phyloP scores from a whole-genome alignment of 2,113 vertebrate species.

The Leiothrix lutea region DNA sequence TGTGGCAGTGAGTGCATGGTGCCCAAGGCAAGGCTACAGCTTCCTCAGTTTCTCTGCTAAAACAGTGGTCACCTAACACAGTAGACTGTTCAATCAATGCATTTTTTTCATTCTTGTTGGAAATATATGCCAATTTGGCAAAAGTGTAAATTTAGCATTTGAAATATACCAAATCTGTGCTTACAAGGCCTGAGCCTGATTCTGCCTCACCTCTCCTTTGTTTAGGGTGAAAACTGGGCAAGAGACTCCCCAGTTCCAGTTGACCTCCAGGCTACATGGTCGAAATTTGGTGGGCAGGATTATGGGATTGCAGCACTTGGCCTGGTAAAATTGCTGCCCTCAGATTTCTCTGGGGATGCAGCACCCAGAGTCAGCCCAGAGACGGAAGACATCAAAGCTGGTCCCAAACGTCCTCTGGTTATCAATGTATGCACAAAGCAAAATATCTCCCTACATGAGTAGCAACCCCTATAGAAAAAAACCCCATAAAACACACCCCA shows the following conservation, averaged over 20 bases:
- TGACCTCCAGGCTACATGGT: neutral
- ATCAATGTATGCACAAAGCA: neutral
- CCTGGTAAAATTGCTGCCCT: neutral
- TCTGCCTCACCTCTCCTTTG: neutral
- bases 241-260: neutral
- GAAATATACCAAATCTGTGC: neutral
- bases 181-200: neutral
- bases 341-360: fast-evolving
- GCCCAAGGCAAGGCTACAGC: neutral
- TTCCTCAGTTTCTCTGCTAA: neutral
- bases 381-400: neutral
- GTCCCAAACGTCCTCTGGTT: neutral
- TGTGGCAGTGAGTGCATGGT: neutral
- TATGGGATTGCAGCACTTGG: neutral
- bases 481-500: neutral
- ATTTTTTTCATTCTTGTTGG: neutral
- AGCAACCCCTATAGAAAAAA: neutral
- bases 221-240: neutral
- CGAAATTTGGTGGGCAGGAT: neutral
- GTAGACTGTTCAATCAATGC: neutral
- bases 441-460: fast-evolving
- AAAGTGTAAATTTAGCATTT: neutral
- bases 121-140: neutral
- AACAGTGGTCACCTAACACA: neutral
- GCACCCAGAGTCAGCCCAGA: neutral